Evolutionary conservation across 2,797 vertebrate species (phyloP), one percentile per base, ranked within the genome.

Genomic region (Lemur catta): DNA sequence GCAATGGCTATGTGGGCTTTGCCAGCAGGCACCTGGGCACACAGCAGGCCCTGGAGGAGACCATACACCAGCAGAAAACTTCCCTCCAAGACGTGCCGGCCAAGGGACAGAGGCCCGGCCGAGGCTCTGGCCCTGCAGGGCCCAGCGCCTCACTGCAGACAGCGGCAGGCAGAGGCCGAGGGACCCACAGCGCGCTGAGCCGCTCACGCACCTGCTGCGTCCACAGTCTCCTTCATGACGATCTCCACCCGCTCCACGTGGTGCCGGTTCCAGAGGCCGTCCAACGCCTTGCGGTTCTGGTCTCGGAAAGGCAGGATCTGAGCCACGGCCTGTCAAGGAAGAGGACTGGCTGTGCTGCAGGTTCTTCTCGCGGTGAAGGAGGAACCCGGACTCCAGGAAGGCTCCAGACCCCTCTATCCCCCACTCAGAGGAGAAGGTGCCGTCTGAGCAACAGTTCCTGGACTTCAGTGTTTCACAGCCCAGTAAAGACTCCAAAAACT

Each of bases 221-320:
- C 99, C 92, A 99, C 98, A 0, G 99, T 99, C 98, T 99, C 99
- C 97, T 99, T 99, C 98, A 99, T 52, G 67, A 99, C 98, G 81
- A 99, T 98, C 98, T 99, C 99, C 96, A 99, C 99, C 97, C 99
- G 99, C 86, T 99, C 99, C 38, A 99, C 99, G 0, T 99, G 99
- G 92, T 99, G 99, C 81, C 97, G 99, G 98, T 99, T 99, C 99
- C 99, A 99, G 95, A 99, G 99, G 0, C 99, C 98, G 59, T 99
- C 99, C 96, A 99, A 97, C 97, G 98, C 98, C 81, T 98, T 98
- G 26, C 98, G 99, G 98, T 99, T 99, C 95, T 99, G 98, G 71
- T 98, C 98, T 92, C 99, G 99, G 98, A 99, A 99, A 6, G 99
- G 99, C 98, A 99, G 98, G 96, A 99, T 99, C 96, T 99, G 99